Evolutionary conservation across 2,888 invertebrate genomes (phyloP).

Genomic region (Chloroclystis v-ata): DNA sequence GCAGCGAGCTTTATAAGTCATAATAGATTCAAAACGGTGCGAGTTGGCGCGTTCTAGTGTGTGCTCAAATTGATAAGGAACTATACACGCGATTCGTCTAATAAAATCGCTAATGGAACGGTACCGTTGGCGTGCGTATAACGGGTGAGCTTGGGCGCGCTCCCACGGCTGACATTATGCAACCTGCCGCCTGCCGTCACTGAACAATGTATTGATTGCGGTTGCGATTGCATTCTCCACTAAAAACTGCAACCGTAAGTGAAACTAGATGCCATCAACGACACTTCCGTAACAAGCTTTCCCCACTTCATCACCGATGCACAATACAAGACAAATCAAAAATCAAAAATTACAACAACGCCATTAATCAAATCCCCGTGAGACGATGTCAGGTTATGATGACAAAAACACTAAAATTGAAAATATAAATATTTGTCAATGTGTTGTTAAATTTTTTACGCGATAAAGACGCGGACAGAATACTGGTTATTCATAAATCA

Average conservation of each 20-base stretch:
- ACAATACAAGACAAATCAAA: too few species aligned
- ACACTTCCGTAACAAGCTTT: constrained; percentile 29
- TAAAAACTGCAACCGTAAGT: constrained; percentile 57
- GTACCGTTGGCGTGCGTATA: constrained; percentile 73
- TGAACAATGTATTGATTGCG: constrained; percentile 58
- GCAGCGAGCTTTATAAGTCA: constrained; percentile 47
- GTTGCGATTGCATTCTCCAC: constrained; percentile 51
- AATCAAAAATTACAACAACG: too few species aligned
- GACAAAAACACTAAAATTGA: too few species aligned
- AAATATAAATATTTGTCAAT: too few species aligned
- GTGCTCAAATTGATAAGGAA: constrained; percentile 67
- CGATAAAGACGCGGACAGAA: too few species aligned
- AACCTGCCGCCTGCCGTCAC: constrained; percentile 51
- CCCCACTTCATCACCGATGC: constrained; percentile 22
- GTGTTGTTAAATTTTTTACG: too few species aligned
- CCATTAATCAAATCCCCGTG: too few species aligned
- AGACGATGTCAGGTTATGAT: too few species aligned
- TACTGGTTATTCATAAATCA: constrained; percentile 22
- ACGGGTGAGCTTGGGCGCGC: constrained; percentile 56
- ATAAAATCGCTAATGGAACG: constrained; percentile 76
- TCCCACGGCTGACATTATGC: constrained; percentile 74
- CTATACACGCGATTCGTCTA: constrained; percentile 72
- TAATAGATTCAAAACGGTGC: constrained; percentile 62
- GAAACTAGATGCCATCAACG: constrained; percentile 34
- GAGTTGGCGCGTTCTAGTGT: constrained; percentile 48